Evolutionary conservation across 2,797 vertebrate genomes (phyloP), one percentile per base, ranked within the genome.

Genomic region (Poecilia gillii): DNA sequence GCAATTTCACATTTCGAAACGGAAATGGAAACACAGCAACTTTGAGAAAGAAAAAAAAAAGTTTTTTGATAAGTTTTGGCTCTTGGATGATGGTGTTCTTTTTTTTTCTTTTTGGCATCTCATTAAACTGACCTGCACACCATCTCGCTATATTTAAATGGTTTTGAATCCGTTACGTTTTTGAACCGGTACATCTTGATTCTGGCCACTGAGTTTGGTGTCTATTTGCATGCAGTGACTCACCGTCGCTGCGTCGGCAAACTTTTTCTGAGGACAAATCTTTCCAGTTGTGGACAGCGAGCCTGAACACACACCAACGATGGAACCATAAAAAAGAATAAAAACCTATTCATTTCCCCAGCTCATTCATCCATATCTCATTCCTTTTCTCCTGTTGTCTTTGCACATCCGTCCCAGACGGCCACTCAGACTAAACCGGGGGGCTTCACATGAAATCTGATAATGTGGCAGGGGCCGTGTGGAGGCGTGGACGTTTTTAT

Each of bases 401-500:
- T 45, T 3, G 16, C 57, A 36, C 28, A 33, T 75, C 53, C 12
- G 62, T 41, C 25, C 64, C 28, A 45, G 39, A 23, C 9, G 16
- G 20, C 11, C n/a, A 53, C 51, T 55, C 25, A 55, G 66, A 70
- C 59, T 36, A 66, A 25, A 76, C 33, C 2, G n/a, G 18, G 16
- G 64, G 51, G 25, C 68, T 73, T 78, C 55, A 64, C 31, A 49
- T 64, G 25, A 78, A 64, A 73, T 64, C 71, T 64, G 41, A n/a
- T 31, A 47, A 73, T n/a, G 68, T 41, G 33, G 62, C 46, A 41
- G 64, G 20, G 13, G 33, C 62, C 66, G 33, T 57, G n/a, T 72
- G 68, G 76, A 72, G 20, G 18, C n/a, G 39, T 62, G 41, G 39
- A 72, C 28, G n/a, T n/a, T 25, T 78, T 78, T 78, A 72, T 73